Base-by-base conservation (phyloP, 2,888 invertebrate genomes). In the Eilema caniola region DNA sequence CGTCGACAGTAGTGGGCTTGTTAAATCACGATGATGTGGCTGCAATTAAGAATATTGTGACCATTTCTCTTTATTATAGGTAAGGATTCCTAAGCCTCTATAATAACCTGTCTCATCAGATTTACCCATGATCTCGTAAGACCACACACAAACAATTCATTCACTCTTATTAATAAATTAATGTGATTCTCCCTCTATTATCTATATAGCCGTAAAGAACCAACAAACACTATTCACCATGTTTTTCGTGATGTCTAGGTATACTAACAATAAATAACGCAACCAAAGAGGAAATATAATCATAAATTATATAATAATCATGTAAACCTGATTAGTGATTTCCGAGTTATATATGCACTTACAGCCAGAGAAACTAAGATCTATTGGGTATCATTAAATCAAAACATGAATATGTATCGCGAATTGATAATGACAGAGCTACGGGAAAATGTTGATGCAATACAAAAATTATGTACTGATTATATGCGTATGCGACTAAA, bases 401-500 rank as follows among this genome's bases (percentile, higher is more conserved):
- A 16, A 16, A 41, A 20, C 25, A 62, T 41, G 24, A 24, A 14
- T 62, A 62, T 33, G 14, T 62, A 37, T 33, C 11, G 33, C 62
- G 3, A 11, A 53, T 53, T 53, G 53, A 53, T 37, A 37, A 62
- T 37, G 20, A 24, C 62, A 41, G 23, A 59, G 62, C 11, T 47
- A n/a, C 64, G 47, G 41, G 16, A 16, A 37, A 59, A 33, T 33
- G 57, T 33, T 16, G 23, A 33, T 20, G 37, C 25, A 25, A 66
- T 41, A 66, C 24, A 65, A 62, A 71, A 69, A 41, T 64, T 61
- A 69, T 56, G 23, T 53, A 28, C 24, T n/a, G 71, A 76, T 79
- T 63, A 69, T 59, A 63, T 20, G 59, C 62, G 47, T 65, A 65
- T 23, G 37, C 76, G 74, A 71, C 70, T 41, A 53, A 70, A 73